Percentiles rank a stretch among this genome's conserved stretches.
Conservation (phyloP, 2,888 invertebrate species). For the Pycnomerus fuliginosus region DNA sequence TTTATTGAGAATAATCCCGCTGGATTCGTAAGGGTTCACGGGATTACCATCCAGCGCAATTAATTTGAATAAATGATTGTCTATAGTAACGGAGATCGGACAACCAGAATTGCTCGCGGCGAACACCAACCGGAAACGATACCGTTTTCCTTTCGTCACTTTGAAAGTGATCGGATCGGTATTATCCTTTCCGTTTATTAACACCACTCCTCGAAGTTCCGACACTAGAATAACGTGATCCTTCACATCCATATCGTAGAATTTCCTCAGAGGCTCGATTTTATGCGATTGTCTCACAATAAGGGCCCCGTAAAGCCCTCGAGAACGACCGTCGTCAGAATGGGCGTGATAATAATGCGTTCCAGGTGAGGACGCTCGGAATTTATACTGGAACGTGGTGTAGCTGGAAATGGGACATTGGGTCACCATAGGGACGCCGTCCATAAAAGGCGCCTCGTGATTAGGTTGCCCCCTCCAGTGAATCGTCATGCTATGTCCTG, state of each 20-base stretch:
- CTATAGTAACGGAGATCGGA: constrained; percentile 65
- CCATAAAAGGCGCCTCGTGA: constrained; percentile 71
- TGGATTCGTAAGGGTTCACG: constrained; percentile 60
- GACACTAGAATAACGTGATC: constrained; percentile 69
- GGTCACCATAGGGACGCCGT: constrained; percentile 75
- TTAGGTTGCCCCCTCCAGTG: constrained; percentile 81
- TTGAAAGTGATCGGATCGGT: constrained; percentile 53
- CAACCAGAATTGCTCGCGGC: constrained; percentile 68
- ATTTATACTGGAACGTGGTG: constrained; percentile 70
- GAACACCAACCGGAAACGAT: constrained; percentile 67
- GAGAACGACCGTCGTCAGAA: constrained; percentile 66
- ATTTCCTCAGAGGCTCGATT: constrained; percentile 59
- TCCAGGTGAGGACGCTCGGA: constrained; percentile 66
- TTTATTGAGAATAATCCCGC: constrained; percentile 61
- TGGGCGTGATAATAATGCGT: constrained; percentile 75
- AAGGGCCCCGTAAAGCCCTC: constrained; percentile 70
- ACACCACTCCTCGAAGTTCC: constrained; percentile 65
- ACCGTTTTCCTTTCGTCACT: constrained; percentile 61
- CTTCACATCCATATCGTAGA: constrained; percentile 71
- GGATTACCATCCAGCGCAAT: constrained; percentile 72
- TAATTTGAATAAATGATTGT: constrained; percentile 64
- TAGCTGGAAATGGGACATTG: constrained; percentile 72
- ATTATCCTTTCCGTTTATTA: constrained; percentile 65
- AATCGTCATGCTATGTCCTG: constrained; percentile 66
- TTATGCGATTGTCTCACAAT: constrained; percentile 67